Evolutionary conservation across 2,888 invertebrate species (phyloP).

Genomic region (Ramazzottius varieornatus): DNA sequence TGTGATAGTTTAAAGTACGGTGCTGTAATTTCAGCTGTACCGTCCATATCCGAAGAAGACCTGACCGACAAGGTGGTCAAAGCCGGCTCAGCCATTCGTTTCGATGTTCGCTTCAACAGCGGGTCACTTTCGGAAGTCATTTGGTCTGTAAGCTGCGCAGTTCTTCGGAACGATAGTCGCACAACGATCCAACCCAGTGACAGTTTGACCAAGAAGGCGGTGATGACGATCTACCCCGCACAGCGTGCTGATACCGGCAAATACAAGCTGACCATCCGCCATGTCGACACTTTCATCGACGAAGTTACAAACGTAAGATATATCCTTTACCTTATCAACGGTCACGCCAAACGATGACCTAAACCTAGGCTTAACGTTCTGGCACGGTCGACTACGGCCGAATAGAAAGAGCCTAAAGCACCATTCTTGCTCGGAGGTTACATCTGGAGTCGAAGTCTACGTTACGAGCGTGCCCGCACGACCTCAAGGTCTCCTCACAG

Average conservation of each 20-base stretch:
- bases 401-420: conserved; percentile 68
- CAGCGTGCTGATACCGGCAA: conserved; percentile 72
- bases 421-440: conserved; percentile 51
- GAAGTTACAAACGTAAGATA: too few relatives aligned
- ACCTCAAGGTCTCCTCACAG: conserved; percentile 66
- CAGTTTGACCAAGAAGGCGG: conserved; percentile 62
- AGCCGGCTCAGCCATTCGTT: conserved; percentile 71
- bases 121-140: conserved; percentile 68
- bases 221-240: conserved; percentile 59
- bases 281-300: too few relatives aligned
- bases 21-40: conserved; percentile 67
- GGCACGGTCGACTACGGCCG: conserved; percentile 72
- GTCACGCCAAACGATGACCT: too few relatives aligned
- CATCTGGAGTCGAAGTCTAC: conserved; percentile 4
- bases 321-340: too few relatives aligned
- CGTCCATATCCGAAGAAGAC: conserved; percentile 54
- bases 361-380: too few relatives aligned
- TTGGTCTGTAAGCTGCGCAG: conserved; percentile 31
- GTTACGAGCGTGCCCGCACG: conserved; percentile 43
- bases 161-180: conserved; percentile 18
- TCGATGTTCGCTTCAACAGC: conserved; percentile 73
- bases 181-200: conserved; percentile 39
- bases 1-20: too few relatives aligned
- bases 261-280: conserved; percentile 57
- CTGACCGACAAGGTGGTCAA: conserved; percentile 72